phyloP scores from a whole-genome alignment of 2,113 vertebrate species.

The Maccullochella peelii region DNA sequence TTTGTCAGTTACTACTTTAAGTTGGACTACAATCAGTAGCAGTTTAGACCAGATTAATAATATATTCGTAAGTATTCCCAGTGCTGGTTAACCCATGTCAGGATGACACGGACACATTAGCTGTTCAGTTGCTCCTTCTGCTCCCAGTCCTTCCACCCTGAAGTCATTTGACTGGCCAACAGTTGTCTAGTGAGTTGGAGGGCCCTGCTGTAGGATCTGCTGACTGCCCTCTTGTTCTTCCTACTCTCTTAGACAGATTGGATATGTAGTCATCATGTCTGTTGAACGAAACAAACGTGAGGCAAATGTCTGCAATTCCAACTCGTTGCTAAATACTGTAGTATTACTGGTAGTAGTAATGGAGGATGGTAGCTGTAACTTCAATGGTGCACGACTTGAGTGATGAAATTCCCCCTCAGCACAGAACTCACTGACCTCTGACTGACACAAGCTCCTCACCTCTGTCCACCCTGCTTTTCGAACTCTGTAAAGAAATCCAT shows the following conservation, averaged over 20 bases:
- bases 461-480: not conserved
- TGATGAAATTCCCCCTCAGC: not conserved
- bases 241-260: not conserved
- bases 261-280: not conserved
- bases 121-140: not conserved
- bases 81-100: not conserved
- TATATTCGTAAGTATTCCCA: not conserved
- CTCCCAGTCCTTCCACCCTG: not conserved
- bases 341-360: not conserved
- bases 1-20: slow-evolving; percentile 5
- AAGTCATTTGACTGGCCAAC: slow-evolving; percentile 13
- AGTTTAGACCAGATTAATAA: slow-evolving; percentile 4
- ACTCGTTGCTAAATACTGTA: not conserved
- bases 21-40: not conserved
- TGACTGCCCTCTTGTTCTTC: not conserved
- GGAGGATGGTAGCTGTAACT: not conserved
- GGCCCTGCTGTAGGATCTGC: not conserved
- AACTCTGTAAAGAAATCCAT: not conserved
- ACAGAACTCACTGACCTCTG: not conserved
- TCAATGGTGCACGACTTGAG: not conserved
- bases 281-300: not conserved
- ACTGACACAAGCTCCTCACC: not conserved
- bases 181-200: slow-evolving; percentile 1
- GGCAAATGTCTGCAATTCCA: not conserved
- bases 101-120: not conserved